These are phyloP conservation scores for Glaucomys volans DNA, from an alignment of 2,113 vertebrate species.

Conservation along the genomic window DNA sequence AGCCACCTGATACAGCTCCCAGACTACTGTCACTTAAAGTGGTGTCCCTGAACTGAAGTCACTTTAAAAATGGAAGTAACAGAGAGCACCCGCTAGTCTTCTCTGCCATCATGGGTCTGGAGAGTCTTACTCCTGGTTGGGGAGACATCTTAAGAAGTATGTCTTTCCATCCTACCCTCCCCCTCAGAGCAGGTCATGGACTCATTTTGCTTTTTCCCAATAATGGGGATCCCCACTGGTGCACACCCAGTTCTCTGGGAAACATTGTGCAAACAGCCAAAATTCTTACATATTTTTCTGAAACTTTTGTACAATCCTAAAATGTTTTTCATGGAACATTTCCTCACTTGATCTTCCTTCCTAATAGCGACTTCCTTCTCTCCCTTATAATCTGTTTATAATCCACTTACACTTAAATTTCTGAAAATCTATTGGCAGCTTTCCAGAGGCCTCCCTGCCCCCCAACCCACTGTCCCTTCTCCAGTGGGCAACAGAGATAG, in stretches of 20 bases:
- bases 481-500: background rate
- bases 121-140: background rate
- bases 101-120: background rate
- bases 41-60: background rate
- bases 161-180: background rate
- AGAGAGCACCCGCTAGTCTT: background rate
- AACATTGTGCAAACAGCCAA: background rate
- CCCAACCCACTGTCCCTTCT: background rate
- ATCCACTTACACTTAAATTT: background rate
- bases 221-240: background rate
- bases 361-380: background rate
- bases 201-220: background rate
- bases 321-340: background rate
- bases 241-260: background rate
- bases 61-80: background rate
- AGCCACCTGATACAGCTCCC: background rate
- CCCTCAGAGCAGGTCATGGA: background rate
- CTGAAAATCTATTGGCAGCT: conserved; percentile 1
- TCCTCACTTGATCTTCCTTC: background rate
- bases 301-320: conserved; percentile 25
- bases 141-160: background rate
- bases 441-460: background rate
- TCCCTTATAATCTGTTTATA: background rate
- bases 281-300: background rate
- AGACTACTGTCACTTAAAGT: background rate